These are phyloP conservation scores for Lasioglossum pauxillum DNA, from an alignment of 2,888 invertebrate genomes.

Conservation along the genomic window DNA sequence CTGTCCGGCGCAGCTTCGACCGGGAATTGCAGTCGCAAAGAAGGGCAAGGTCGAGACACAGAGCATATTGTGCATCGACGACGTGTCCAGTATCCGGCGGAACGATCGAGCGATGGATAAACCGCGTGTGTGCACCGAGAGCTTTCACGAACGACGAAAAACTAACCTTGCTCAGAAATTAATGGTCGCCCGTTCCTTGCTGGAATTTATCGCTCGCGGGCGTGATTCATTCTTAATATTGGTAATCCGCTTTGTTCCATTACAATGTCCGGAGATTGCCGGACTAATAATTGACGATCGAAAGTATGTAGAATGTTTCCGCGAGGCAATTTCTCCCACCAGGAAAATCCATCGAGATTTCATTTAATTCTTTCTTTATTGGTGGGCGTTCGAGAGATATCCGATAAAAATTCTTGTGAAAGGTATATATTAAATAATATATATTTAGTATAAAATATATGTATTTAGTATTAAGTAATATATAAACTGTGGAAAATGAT, in stretches of 20 bases:
- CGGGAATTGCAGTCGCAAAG: constrained; percentile 47
- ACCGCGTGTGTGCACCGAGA: constrained; percentile 4
- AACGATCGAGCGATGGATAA: constrained; percentile 47
- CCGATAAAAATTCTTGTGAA: background rate
- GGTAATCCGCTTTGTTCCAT: background rate
- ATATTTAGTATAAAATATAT: too few relatives aligned
- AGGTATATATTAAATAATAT: too few relatives aligned
- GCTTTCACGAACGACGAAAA: constrained; percentile 21
- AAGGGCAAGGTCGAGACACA: constrained; percentile 59
- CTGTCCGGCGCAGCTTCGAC: constrained; percentile 48
- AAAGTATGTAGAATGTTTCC: background rate
- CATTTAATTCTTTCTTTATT: background rate
- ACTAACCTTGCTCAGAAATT: constrained; percentile 40
- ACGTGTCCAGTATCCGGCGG: constrained; percentile 27
- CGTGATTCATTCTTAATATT: constrained; percentile 19
- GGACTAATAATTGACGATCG: background rate
- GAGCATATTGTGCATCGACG: constrained; percentile 37
- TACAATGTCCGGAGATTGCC: background rate
- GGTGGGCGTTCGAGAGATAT: background rate
- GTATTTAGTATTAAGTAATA: too few relatives aligned
- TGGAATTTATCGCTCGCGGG: constrained; percentile 5
- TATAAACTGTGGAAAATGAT: background rate
- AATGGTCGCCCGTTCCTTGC: constrained; percentile 16
- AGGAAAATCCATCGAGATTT: background rate
- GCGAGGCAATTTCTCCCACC: background rate